phyloP scores from a whole-genome alignment of 2,113 vertebrate genomes.

The Illadopsis cleaveri region DNA sequence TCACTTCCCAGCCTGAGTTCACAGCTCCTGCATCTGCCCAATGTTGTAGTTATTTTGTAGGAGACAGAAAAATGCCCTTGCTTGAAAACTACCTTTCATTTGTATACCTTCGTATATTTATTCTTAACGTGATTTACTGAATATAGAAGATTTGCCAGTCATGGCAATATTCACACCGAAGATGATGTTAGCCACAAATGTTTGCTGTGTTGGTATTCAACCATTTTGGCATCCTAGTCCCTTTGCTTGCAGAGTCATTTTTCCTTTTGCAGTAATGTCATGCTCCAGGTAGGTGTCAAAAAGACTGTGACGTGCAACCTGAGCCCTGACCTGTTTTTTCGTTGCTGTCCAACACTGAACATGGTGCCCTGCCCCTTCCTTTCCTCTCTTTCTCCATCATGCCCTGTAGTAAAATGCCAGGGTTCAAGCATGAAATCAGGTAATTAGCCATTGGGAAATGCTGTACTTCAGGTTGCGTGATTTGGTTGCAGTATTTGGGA shows the following conservation, averaged over 20 bases:
- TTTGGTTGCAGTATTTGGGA: neutral
- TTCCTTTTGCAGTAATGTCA: neutral
- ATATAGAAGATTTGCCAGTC: neutral
- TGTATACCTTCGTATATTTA: neutral
- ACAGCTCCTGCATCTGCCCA: neutral
- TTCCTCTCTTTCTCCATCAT: neutral
- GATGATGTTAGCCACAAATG: neutral
- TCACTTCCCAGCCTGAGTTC: neutral
- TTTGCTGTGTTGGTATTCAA: neutral
- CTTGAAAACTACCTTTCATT: neutral
- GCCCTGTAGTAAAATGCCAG: neutral
- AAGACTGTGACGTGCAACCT: neutral
- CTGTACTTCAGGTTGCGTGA: neutral
- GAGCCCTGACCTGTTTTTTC: neutral
- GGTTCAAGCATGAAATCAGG: neutral
- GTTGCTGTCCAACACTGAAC: neutral
- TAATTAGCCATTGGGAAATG: neutral
- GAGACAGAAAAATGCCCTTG: neutral
- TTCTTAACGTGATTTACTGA: neutral
- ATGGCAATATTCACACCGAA: neutral
- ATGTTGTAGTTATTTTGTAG: neutral
- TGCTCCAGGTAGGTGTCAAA: rapidly evolving
- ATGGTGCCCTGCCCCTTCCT: neutral
- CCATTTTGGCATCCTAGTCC: neutral
- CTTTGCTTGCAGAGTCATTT: neutral